Percentiles rank a stretch among this genome's conserved stretches.
Evolutionary conservation across 2,888 invertebrate genomes (phyloP).

Genomic region (Autographa pulchrina): DNA sequence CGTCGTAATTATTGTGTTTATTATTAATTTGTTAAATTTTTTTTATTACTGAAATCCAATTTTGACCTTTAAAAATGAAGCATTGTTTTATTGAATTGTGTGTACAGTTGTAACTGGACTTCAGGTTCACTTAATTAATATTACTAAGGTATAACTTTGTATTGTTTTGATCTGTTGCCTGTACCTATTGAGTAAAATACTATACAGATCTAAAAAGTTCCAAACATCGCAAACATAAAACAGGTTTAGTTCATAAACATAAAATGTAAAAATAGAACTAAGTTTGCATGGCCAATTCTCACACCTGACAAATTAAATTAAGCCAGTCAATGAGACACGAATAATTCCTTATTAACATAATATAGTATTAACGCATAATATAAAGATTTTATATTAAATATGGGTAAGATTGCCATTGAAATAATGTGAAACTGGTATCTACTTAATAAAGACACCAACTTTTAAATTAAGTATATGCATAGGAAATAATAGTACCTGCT

Average conservation of each 20-base stretch:
- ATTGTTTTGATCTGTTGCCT: no score
- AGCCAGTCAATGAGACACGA: background rate
- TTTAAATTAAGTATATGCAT: background rate
- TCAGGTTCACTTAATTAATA: no score
- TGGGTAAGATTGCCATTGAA: background rate
- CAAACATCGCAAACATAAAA: background rate
- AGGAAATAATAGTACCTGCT: background rate
- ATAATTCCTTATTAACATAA: background rate
- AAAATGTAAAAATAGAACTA: background rate
- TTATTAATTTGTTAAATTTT: no score
- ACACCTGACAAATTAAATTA: background rate
- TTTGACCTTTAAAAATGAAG: no score
- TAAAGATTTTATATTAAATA: background rate
- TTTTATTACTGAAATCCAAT: no score
- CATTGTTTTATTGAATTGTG: no score
- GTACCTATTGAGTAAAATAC: no score
- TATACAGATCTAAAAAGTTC: background rate
- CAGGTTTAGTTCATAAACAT: background rate
- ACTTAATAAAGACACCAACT: background rate
- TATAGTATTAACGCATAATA: background rate
- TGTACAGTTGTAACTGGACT: no score
- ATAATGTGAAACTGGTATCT: background rate
- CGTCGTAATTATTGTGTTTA: no score
- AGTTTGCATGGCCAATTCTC: background rate
- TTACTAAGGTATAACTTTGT: no score